Evolutionary conservation across 2,888 invertebrate genomes (phyloP).

Genomic region (Arctia plantaginis): DNA sequence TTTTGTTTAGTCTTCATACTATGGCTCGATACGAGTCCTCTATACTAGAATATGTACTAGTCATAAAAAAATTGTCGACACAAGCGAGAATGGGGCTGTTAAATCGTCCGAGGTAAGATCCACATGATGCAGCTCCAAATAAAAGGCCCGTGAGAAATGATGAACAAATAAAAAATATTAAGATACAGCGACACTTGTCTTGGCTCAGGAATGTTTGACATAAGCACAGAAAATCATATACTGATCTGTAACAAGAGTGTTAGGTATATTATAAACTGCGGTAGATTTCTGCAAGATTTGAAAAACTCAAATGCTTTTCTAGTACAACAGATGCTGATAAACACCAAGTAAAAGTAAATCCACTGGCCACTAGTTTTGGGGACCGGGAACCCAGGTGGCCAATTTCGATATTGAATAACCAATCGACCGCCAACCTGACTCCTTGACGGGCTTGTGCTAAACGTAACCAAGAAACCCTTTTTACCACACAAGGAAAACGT

Average conservation of each 20-base stretch:
- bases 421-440: too few relatives aligned
- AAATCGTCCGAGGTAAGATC: conserved; percentile 69
- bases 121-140: conserved; percentile 76
- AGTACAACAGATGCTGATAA: not conserved
- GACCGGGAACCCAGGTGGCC: too few relatives aligned
- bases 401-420: too few relatives aligned
- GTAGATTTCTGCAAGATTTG: not conserved
- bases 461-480: too few relatives aligned
- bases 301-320: not conserved
- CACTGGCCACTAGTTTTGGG: too few relatives aligned
- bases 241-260: conserved; percentile 66
- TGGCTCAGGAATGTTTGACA: conserved; percentile 66
- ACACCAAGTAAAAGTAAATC: too few relatives aligned
- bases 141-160: conserved; percentile 69
- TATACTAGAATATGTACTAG: conserved; percentile 56
- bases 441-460: too few relatives aligned
- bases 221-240: conserved; percentile 68
- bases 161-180: conserved; percentile 54
- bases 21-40: conserved; percentile 68
- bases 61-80: conserved; percentile 72
- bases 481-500: not conserved
- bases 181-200: conserved; percentile 62
- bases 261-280: not conserved
- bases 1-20: conserved; percentile 40
- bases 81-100: conserved; percentile 76